Evolutionary conservation across 1,140 invertebrate species (phyloP).

Genomic region (Thaumatotibia leucotreta): DNA sequence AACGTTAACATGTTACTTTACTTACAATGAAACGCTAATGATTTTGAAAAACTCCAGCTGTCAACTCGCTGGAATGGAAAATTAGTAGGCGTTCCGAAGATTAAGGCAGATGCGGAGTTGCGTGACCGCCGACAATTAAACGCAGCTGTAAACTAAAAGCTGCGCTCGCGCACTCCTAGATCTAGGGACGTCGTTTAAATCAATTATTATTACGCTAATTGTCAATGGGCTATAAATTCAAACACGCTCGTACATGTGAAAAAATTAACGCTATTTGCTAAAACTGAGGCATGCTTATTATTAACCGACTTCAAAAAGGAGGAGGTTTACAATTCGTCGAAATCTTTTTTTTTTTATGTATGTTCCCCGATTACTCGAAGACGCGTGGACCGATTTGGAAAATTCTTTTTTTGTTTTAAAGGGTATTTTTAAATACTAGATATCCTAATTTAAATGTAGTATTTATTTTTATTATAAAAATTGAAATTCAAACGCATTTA

Average conservation of each 20-base stretch:
- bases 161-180: background rate
- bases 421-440: too few species aligned
- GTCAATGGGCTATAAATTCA: background rate
- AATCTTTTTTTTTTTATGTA: too few species aligned
- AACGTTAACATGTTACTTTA: background rate
- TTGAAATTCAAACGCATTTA: too few species aligned
- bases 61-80: constrained; percentile 8
- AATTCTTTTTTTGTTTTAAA: too few species aligned
- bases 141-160: constrained; percentile 11
- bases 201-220: background rate
- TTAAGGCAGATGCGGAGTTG: constrained; percentile 11
- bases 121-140: constrained; percentile 3
- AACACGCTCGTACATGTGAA: background rate
- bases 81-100: constrained; percentile 11
- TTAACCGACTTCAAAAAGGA: too few species aligned
- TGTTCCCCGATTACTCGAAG: too few species aligned
- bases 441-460: too few species aligned
- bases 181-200: background rate
- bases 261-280: background rate
- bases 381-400: too few species aligned
- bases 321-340: too few species aligned
- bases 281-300: too few species aligned
- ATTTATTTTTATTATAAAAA: too few species aligned
- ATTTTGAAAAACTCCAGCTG: background rate
- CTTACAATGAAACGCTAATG: background rate